Percentiles rank a stretch among this genome's conserved stretches.
Evolutionary conservation across 2,888 invertebrate genomes (phyloP).

Genomic region (Caenorhabditis wallacei): DNA sequence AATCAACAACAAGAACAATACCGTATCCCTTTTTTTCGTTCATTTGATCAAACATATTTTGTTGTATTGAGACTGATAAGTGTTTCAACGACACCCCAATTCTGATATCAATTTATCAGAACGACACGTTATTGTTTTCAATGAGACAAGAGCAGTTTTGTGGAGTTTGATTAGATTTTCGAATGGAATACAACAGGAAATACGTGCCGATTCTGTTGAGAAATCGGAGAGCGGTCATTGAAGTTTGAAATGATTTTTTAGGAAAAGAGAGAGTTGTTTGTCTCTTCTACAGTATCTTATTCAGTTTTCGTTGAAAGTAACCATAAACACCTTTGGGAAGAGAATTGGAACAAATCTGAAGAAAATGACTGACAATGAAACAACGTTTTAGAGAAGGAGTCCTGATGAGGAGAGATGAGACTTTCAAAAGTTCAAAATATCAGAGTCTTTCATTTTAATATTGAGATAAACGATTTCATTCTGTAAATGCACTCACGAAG

Average conservation of each 20-base stretch:
- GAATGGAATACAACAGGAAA: background rate
- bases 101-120: constrained; percentile 19
- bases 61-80: constrained; percentile 21
- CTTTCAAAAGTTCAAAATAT: too few species aligned
- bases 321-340: too few species aligned
- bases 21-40: constrained; percentile 6
- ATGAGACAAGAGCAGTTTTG: constrained; percentile 34
- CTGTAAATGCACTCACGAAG: too few species aligned
- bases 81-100: constrained; percentile 46
- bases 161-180: constrained; percentile 20
- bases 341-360: too few species aligned
- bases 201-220: constrained; percentile 23
- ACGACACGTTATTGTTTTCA: constrained; percentile 28
- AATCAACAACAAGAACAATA: constrained; percentile 29
- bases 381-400: too few species aligned
- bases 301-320: too few species aligned
- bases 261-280: background rate
- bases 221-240: constrained; percentile 50
- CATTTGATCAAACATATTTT: constrained; percentile 6
- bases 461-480: too few species aligned
- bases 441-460: too few species aligned
- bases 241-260: constrained; percentile 28
- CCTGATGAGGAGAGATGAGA: too few species aligned
- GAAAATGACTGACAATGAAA: too few species aligned
- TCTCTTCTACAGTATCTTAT: constrained; percentile 4